Base-by-base conservation (phyloP, 2,888 invertebrate species). In the Thera britannica region DNA sequence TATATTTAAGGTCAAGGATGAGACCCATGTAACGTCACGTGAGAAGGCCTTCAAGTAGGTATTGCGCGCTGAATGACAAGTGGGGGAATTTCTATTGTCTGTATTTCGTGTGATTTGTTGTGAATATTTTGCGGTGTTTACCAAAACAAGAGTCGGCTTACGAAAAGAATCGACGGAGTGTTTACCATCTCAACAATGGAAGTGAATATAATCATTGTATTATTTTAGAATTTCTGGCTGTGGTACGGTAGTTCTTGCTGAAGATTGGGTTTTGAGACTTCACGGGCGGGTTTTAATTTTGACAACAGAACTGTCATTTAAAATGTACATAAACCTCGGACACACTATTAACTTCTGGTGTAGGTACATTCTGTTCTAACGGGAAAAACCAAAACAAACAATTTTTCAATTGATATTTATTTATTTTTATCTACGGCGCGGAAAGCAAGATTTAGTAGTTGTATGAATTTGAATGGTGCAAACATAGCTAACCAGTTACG, bases 1-100 rank as follows among this genome's bases (percentile, higher is more conserved):
- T 72, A 75, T 79, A 82, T 88, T 84, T 88, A 87, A 83, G 87
- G 90, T 89, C 91, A 90, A 90, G 89, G 88, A 85, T 88, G 23
- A 23, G 23, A 83, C 76, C 72, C 81, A 76, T 69, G 70, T 68
- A 70, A 65, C 66, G 67, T 72, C 71, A 75, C 83, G 84, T 87
- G 84, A 83, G 87, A 86, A 83, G 79, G 72, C 71, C 80, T 77
- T 71, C 76, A 75, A 67, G 58, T 52, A 52, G 34, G 34, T 77
- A 75, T 75, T 77, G 73, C 77, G 74, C 71, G 69, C 70, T 67
- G 73, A 76, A 80, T 81, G 81, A 82, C 78, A 80, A 78, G 80
- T 75, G 71, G 61, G 68, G 78, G 72, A 79, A 78, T 80, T 83
- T 79, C 77, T 70, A 79, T 83, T 83, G 81, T 82, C 71, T 63